Conservation (phyloP, 2,888 invertebrate species). For the Himalopsyche tibetana region DNA sequence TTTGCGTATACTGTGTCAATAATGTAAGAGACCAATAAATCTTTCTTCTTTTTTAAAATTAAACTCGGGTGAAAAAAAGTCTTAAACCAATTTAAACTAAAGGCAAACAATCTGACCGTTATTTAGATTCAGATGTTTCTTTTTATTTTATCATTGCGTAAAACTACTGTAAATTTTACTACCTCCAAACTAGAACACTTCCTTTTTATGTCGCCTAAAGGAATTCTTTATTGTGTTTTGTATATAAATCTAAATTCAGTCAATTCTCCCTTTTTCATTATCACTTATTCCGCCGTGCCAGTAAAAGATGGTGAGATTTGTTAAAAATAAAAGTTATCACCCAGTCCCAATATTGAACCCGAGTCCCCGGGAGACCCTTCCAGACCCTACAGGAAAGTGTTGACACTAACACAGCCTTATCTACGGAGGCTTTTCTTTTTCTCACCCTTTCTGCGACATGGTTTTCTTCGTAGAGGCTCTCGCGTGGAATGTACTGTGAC, state of each 20-base stretch:
- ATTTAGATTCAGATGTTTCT: neutral
- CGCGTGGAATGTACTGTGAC: conserved; percentile 30
- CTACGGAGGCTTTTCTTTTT: conserved; percentile 8
- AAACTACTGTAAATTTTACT: neutral
- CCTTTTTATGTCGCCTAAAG: conserved; percentile 9
- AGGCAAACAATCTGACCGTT: neutral
- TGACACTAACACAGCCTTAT: conserved; percentile 21
- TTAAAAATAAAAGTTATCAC: conserved; percentile 31
- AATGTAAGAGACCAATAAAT: too few relatives aligned
- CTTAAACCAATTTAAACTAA: neutral
- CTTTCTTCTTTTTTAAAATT: neutral
- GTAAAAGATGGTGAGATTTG: conserved; percentile 22
- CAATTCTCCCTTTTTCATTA: conserved; percentile 20
- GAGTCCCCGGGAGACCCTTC: conserved; percentile 10
- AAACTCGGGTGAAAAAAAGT: neutral
- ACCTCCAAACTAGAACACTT: conserved; percentile 6
- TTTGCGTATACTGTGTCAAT: too few relatives aligned
- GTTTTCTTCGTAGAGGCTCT: neutral
- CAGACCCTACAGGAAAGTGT: conserved; percentile 8
- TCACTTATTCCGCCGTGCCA: conserved; percentile 15
- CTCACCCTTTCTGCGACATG: conserved; percentile 13
- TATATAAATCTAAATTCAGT: conserved; percentile 31
- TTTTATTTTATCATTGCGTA: neutral
- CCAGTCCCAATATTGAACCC: conserved; percentile 6
- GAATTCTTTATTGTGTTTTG: conserved; percentile 7